phyloP scores from a whole-genome alignment of 1,140 invertebrate genomes.

The Drosophila tristis region DNA sequence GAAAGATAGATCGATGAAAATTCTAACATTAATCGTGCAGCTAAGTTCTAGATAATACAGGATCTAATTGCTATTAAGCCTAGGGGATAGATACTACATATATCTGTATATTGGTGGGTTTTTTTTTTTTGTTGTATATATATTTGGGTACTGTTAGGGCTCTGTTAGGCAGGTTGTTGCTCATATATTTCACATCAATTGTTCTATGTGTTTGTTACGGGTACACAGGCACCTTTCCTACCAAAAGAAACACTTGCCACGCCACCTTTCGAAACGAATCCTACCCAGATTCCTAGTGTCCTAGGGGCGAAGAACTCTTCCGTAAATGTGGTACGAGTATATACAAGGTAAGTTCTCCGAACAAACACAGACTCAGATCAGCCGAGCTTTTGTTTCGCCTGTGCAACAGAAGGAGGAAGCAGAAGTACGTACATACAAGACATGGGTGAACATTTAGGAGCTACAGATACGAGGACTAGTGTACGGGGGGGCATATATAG shows the following conservation, averaged over 20 bases:
- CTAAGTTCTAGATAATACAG: constrained; percentile 72
- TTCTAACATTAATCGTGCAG: constrained; percentile 86
- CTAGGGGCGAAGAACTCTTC: too few species aligned
- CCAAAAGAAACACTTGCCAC: constrained; percentile 7
- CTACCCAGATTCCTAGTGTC: too few species aligned
- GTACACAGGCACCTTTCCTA: constrained; percentile 52
- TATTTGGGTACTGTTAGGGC: constrained; percentile 2
- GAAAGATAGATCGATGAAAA: constrained; percentile 91
- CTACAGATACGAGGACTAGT: constrained; percentile 12
- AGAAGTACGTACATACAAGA: neutral
- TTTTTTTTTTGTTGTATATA: too few species aligned
- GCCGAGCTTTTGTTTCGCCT: neutral
- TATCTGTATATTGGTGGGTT: constrained; percentile 27
- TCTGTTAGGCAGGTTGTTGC: constrained; percentile 10
- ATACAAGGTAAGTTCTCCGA: constrained; percentile 9
- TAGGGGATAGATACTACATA: neutral
- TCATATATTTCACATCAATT: neutral
- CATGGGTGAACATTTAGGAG: constrained; percentile 9
- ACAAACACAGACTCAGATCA: constrained; percentile 35
- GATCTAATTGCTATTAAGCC: constrained; percentile 45
- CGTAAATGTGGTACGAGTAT: constrained; percentile 10
- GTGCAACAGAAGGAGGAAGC: neutral
- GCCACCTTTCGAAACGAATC: constrained; percentile 25
- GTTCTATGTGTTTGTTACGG: constrained; percentile 9
- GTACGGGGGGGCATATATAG: constrained; percentile 28